A percentile compares a stretch with the other conserved stretches of the same genome.
Evolutionary conservation across 2,797 vertebrate species (phyloP).

Genomic region (Micromesistius poutassou): DNA sequence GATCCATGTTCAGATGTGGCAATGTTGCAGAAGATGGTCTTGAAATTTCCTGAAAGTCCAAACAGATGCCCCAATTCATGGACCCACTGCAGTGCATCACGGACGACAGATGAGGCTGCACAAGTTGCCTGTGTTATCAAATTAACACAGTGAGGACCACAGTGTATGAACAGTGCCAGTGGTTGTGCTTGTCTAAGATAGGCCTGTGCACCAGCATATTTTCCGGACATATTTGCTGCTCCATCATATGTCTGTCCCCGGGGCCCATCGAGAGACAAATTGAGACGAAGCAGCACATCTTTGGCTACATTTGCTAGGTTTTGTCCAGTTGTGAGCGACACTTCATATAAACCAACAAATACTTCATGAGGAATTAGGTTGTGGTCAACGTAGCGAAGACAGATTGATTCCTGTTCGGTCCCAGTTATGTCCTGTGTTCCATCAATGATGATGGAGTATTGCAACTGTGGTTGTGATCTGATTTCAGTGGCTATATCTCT

Average conservation of each 20-base stretch:
- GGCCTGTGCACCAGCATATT: constrained; percentile 14
- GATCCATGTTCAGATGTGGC: neutral
- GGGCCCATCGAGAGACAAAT: too few species aligned
- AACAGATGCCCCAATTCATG: constrained; percentile 17
- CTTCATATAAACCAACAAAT: constrained; percentile 18
- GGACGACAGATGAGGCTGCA: constrained; percentile 2
- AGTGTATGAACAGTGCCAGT: constrained; percentile 28
- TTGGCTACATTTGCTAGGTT: too few species aligned
- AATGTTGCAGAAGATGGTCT: constrained; percentile 14
- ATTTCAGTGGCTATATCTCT: neutral
- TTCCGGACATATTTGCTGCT: constrained; percentile 23
- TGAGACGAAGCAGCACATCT: too few species aligned
- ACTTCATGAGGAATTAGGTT: constrained; percentile 12
- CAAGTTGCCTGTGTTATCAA: constrained; percentile 24
- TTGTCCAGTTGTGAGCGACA: constrained; percentile 12
- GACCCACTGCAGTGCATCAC: constrained; percentile 25
- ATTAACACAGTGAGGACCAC: constrained; percentile 26
- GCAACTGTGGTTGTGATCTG: neutral
- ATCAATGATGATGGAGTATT: constrained; percentile 14
- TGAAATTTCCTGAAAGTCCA: constrained; percentile 22
- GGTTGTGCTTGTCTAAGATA: constrained; percentile 2
- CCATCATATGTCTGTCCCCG: constrained; percentile 1
- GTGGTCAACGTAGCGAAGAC: constrained; percentile 19
- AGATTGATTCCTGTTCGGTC: constrained; percentile 14
- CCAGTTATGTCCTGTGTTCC: constrained; percentile 14